phyloP scores from a whole-genome alignment of 2,113 vertebrate species.

The Scomber colias region DNA sequence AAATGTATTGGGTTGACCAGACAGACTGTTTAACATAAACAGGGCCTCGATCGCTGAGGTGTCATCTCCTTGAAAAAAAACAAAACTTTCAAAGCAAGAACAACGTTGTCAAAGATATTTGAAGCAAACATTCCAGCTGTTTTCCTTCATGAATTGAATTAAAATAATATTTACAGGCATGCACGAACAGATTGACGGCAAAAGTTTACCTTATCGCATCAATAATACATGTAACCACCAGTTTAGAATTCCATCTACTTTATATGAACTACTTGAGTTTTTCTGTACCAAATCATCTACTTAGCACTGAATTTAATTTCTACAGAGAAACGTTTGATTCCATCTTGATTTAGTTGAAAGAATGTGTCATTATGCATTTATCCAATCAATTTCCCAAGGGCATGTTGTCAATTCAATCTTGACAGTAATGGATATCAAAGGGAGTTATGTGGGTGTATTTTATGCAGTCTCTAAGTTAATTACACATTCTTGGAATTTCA shows the following conservation, averaged over 20 bases:
- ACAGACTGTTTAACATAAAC: not conserved
- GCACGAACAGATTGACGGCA: too few species aligned
- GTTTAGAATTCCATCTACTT: not conserved
- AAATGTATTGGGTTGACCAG: not conserved
- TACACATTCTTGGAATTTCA: slow-evolving; percentile 46
- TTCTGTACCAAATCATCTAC: not conserved
- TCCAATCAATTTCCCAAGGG: slow-evolving; percentile 51
- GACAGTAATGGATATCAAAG: slow-evolving; percentile 62
- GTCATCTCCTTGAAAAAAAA: not conserved
- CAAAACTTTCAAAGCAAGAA: not conserved
- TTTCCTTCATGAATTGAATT: too few species aligned
- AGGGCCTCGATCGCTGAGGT: not conserved
- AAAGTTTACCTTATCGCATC: too few species aligned
- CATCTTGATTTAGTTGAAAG: slow-evolving; percentile 36
- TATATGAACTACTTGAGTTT: slow-evolving; percentile 7
- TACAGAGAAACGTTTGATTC: slow-evolving; percentile 45
- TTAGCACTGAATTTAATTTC: slow-evolving; percentile 20
- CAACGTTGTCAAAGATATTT: not conserved
- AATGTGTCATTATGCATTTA: slow-evolving; percentile 35
- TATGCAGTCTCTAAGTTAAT: slow-evolving; percentile 38
- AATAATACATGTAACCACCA: too few species aligned
- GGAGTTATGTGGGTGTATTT: slow-evolving; percentile 33
- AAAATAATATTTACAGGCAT: too few species aligned
- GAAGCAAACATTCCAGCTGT: too few species aligned
- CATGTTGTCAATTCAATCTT: slow-evolving; percentile 54